A percentile compares a stretch with the other conserved stretches of the same genome.
Evolutionary conservation across 2,888 invertebrate genomes (phyloP).

Genomic region (Dinocampus coccinellae): DNA sequence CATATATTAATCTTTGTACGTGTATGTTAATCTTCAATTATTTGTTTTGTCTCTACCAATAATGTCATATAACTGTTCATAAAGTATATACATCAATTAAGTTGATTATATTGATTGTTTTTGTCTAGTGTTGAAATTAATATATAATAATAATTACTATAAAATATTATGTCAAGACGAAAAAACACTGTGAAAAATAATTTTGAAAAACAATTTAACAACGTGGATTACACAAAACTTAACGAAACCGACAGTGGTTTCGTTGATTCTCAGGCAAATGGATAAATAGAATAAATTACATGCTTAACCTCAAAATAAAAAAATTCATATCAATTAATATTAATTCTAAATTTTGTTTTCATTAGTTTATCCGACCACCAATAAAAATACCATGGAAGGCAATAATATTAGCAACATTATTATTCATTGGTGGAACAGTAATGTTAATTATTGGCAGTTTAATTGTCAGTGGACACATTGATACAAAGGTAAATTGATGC

Average conservation of each 20-base stretch:
- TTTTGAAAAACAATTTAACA: constrained; percentile 70
- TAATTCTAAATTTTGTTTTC: constrained; percentile 7
- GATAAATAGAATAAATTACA: neutral
- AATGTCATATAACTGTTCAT: too few relatives aligned
- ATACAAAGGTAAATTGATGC: constrained; percentile 82
- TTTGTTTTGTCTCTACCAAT: too few relatives aligned
- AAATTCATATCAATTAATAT: neutral
- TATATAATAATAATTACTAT: constrained; percentile 18
- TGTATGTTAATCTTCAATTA: too few relatives aligned
- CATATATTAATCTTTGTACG: too few relatives aligned
- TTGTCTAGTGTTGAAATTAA: neutral
- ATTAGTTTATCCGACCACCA: constrained; percentile 75
- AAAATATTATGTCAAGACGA: constrained; percentile 74
- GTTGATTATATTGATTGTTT: neutral
- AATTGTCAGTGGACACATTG: constrained; percentile 85
- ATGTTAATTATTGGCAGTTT: constrained; percentile 83
- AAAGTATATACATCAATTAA: neutral
- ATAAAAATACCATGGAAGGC: constrained; percentile 88
- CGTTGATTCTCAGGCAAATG: constrained; percentile 74
- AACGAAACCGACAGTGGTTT: constrained; percentile 76
- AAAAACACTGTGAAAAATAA: constrained; percentile 69
- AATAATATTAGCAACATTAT: constrained; percentile 80
- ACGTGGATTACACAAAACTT: constrained; percentile 75
- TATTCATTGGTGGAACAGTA: constrained; percentile 83
- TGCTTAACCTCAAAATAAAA: neutral